Evolutionary conservation across 2,797 vertebrate genomes (phyloP).

Genomic region (Uromys caudimaculatus): DNA sequence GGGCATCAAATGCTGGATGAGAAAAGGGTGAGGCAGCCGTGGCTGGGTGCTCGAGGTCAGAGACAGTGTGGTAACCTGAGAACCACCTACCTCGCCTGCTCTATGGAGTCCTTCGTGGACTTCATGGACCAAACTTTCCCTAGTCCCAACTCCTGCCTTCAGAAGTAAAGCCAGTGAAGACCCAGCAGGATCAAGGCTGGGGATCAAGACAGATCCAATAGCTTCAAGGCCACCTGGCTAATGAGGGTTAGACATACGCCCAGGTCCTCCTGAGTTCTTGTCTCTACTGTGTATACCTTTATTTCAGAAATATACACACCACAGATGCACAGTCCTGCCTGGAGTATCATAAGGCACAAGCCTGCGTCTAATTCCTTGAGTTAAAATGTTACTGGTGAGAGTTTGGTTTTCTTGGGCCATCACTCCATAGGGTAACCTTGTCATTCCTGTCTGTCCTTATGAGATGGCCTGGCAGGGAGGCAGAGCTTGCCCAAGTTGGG

Average conservation of each 20-base stretch:
- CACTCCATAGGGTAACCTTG: not conserved
- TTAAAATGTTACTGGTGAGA: not conserved
- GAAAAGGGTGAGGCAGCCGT: not conserved
- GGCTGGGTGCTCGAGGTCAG: not conserved
- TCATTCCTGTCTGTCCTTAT: rapidly evolving
- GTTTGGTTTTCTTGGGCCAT: not conserved
- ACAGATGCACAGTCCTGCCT: not conserved
- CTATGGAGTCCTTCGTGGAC: not conserved
- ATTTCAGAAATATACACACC: not conserved
- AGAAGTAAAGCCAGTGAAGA: not conserved
- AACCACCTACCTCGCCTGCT: not conserved
- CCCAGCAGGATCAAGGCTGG: not conserved
- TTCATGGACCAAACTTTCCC: not conserved
- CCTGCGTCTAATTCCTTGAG: not conserved
- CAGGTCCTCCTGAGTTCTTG: not conserved
- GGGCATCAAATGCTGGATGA: not conserved
- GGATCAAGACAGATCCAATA: too few species aligned
- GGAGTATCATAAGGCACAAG: not conserved
- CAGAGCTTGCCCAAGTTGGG: too few species aligned
- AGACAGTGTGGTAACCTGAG: not conserved
- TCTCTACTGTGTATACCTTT: not conserved
- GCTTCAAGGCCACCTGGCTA: not conserved
- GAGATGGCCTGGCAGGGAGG: not conserved
- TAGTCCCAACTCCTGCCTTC: not conserved
- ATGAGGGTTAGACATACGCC: not conserved